Base-by-base conservation (phyloP, 1,140 invertebrate genomes). In the Papilio polytes region DNA sequence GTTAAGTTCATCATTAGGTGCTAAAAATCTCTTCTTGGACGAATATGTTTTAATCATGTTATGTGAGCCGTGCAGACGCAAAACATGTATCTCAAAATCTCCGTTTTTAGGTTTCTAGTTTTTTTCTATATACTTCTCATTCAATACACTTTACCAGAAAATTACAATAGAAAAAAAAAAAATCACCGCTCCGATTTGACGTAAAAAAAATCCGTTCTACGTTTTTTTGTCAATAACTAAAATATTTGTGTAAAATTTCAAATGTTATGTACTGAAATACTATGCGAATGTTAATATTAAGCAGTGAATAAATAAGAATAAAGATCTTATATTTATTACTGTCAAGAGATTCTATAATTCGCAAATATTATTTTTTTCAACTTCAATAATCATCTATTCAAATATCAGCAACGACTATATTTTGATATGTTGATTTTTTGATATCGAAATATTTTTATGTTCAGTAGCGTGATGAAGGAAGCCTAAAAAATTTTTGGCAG, bases 21-120 rank as follows among this genome's bases (percentile, higher is more conserved):
- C 81, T 88, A 89, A 85, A 84, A 94, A 93, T 93, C 91, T 92
- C 90, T 88, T 83, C 85, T 81, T 91, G 91, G 90, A 94, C 90
- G 91, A 90, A 88, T 90, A 76, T 86, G 84, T 86, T 83, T 82
- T 74, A 83, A 48, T 83, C 74, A 81, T 85, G 82, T 83, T 74
- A 74, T 77, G 70, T 81, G 59, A 59, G 83, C 76, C 76, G 76
- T 10, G 41, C 3, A 78, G 9, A 66, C n/a, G 10, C 36, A 63
- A 31, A 31, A 70, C 63, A 31, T 70, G 22, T 63, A 12, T 63
- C 7, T 13, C 13, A n/a, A 20, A 59, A 20, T 7, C n/a, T n/a
- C 7, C 56, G 10, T 20, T 22, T 59, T 7, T 56, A 59, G 18
- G 48, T n/a, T 20, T 2, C 53, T 56, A 56, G 46, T 56, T 56